Evolutionary conservation across 64 coral and sea anemone genomes (phyloP), one percentile per base, ranked within the genome.

Genomic region (Hydrozoanthus tunicans): DNA sequence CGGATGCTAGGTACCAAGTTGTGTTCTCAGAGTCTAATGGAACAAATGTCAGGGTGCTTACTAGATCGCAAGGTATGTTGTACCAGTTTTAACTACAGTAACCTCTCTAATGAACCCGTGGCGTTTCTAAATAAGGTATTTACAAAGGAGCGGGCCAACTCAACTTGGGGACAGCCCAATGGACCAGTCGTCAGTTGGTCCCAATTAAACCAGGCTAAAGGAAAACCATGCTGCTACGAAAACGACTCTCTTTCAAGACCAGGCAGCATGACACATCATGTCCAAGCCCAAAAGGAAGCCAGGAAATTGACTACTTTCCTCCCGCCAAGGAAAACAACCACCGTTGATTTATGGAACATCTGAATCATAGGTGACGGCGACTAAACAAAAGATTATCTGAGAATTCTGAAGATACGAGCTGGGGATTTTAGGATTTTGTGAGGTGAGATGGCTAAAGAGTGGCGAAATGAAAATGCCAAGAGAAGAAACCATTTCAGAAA

Each of bases 1-100:
- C 95, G 76, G 56, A 56, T 51, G 53, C 95, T 83, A 94, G 93
- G 75, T 98, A 72, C 32, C 94, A 85, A 68, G 85, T 94, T 52
- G 55, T 14, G 23, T 94, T 98, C 74, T 56, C 86, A 5, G 82
- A 85, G 54, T 85, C 82, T 9, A 85, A 85, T 85, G 82, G 82
- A 54, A 65, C 56, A 71, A 85, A 25, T 4, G 6, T 65, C 12
- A 53, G 43, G 9, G 9, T 9, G 32, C 6, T 27, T 11, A 13
- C 53, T 53, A 85, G 15, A 85, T 25, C 53, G 56, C 82, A 9
- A 12, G 82, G 82, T 85, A 26, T 52, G 65, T 71, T 85, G 2
- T n/a, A 61, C 2, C 11, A 0, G 11, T 57, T 43, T 43, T 43
- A 43, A 43, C 32, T 43, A 43, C 32, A 43, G 32, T 43, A 43